Evolutionary conservation across 2,113 vertebrate genomes (phyloP).

Genomic region (Laticauda laticaudata): DNA sequence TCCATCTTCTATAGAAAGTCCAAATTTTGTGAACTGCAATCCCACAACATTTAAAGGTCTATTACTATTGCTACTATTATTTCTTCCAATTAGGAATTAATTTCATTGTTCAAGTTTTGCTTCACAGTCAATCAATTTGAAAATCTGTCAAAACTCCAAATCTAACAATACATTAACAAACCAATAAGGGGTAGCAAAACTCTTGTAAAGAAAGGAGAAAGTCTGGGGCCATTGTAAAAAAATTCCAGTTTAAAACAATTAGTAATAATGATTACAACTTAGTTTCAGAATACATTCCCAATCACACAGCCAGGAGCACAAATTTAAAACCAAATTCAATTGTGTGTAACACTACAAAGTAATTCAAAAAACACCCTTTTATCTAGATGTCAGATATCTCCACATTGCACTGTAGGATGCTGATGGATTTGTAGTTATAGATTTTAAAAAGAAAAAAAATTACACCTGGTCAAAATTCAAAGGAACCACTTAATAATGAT

Average conservation of each 20-base stretch:
- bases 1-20: not conserved
- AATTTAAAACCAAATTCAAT: constrained; percentile 30
- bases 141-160: constrained; percentile 63
- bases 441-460: not conserved
- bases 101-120: constrained; percentile 34
- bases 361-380: constrained; percentile 31
- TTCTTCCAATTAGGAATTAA: constrained; percentile 46
- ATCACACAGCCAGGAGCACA: constrained; percentile 28
- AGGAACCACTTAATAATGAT: constrained; percentile 26
- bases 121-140: constrained; percentile 48
- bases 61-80: not conserved
- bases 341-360: not conserved
- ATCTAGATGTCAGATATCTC: constrained; percentile 28
- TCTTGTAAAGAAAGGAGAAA: constrained; percentile 6
- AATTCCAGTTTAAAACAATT: not conserved
- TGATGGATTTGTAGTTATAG: constrained; percentile 20
- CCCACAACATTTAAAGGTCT: not conserved
- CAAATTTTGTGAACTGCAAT: not conserved
- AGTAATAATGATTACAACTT: constrained; percentile 2
- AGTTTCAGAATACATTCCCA: constrained; percentile 26
- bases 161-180: constrained; percentile 52
- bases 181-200: constrained; percentile 43
- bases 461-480: constrained; percentile 21
- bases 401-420: constrained; percentile 6
- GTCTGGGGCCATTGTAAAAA: constrained; percentile 12